These are phyloP conservation scores for Phylloscopus trochiloides DNA, from an alignment of 2,113 vertebrate species.

Conservation along the genomic window DNA sequence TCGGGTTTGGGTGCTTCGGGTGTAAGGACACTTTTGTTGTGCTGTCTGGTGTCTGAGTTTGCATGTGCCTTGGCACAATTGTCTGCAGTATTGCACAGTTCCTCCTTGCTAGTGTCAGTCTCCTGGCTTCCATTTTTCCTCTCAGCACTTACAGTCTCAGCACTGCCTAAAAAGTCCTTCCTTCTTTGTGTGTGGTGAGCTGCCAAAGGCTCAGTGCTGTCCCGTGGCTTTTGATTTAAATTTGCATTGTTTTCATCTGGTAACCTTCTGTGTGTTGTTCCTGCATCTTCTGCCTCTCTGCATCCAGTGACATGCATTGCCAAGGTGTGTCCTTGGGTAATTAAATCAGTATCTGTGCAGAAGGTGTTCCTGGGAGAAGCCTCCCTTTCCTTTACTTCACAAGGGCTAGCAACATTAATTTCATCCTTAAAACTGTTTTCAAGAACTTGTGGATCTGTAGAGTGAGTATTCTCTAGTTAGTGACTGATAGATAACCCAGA, in stretches of 20 bases:
- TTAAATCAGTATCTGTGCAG: conserved; percentile 39
- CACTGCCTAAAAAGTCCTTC: conserved; percentile 21
- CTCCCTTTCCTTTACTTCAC: conserved; percentile 67
- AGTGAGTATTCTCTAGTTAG: conserved; percentile 18
- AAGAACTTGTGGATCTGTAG: conserved; percentile 60
- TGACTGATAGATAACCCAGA: not conserved
- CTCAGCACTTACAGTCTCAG: conserved; percentile 1
- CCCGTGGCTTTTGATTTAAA: conserved; percentile 26
- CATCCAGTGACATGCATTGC: not conserved
- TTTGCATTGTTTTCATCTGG: conserved; percentile 15
- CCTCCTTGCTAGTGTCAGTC: not conserved
- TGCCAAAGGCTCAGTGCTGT: not conserved
- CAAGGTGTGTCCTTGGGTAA: conserved; percentile 32
- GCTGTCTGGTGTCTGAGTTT: not conserved
- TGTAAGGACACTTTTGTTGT: conserved; percentile 12
- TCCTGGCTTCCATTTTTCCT: conserved; percentile 8
- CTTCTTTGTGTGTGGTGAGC: not conserved
- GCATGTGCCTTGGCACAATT: conserved; percentile 3
- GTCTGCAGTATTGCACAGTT: not conserved
- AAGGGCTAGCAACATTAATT: conserved; percentile 11
- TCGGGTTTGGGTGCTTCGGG: not conserved
- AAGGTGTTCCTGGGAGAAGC: conserved; percentile 63
- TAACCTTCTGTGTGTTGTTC: not conserved
- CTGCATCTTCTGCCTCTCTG: conserved; percentile 54
- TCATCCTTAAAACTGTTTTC: conserved; percentile 55